Evolutionary conservation across 2,797 vertebrate species (phyloP).

Genomic region (Sternotherus odoratus): DNA sequence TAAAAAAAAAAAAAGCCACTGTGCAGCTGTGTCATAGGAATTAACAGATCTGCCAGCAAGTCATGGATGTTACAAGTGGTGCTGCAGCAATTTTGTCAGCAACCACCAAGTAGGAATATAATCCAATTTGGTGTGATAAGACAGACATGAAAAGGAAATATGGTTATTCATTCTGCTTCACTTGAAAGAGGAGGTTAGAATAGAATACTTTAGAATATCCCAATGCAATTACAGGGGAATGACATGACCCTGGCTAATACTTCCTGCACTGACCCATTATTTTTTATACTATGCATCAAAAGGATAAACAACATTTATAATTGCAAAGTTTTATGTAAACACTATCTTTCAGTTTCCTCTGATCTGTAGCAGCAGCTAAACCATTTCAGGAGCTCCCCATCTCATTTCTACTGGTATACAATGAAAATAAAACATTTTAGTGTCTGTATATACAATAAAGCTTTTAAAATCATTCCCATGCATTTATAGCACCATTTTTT

Average conservation of each 20-base stretch:
- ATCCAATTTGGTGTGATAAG: conserved; percentile 44
- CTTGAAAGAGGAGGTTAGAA: conserved; percentile 66
- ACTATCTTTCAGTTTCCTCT: conserved; percentile 62
- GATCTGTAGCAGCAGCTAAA: conserved; percentile 36
- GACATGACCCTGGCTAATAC: conserved; percentile 49
- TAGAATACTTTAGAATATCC: conserved; percentile 33
- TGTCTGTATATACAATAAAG: conserved; percentile 3
- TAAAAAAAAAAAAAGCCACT: not conserved
- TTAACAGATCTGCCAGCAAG: not conserved
- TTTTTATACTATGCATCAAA: not conserved
- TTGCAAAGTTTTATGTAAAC: conserved; percentile 55
- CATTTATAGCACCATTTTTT: conserved; percentile 37
- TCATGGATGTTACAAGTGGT: not conserved
- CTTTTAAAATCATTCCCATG: conserved; percentile 52
- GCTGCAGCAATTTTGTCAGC: conserved; percentile 34
- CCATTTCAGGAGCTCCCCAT: conserved; percentile 48
- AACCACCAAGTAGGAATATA: conserved; percentile 55
- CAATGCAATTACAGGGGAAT: conserved; percentile 36
- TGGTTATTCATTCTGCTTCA: conserved; percentile 49
- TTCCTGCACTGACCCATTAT: conserved; percentile 13
- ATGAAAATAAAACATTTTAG: not conserved
- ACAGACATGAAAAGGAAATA: conserved; percentile 74
- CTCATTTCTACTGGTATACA: conserved; percentile 37
- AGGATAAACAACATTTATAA: conserved; percentile 53
- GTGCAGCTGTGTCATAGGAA: not conserved